phyloP scores from a whole-genome alignment of 2,797 vertebrate species.

The Margarornis squamiger region DNA sequence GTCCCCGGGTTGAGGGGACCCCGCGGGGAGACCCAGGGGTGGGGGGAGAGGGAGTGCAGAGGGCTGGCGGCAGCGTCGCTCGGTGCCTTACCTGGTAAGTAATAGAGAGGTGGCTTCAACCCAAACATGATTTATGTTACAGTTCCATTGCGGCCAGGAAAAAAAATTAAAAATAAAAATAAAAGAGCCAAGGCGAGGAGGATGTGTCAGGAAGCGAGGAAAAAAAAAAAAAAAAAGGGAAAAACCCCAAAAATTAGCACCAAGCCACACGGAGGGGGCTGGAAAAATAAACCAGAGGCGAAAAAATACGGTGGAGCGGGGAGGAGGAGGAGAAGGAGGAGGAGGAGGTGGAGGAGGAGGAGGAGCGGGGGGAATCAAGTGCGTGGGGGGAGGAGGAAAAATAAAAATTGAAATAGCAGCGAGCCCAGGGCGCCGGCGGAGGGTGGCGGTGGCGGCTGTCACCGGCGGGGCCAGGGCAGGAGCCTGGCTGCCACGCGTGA shows the following conservation, averaged over 20 bases:
- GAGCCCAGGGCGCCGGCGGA: conserved; percentile 18
- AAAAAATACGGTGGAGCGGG: conserved; percentile 47
- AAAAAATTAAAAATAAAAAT: conserved; percentile 1
- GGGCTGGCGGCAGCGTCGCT: neutral
- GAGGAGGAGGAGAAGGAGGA: neutral
- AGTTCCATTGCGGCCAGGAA: conserved; percentile 84
- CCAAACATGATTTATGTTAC: conserved; percentile 93
- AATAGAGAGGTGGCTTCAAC: conserved; percentile 96
- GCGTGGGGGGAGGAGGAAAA: conserved; percentile 44
- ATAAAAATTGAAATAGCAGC: conserved; percentile 36
- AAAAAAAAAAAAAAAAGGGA: neutral
- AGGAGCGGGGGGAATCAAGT: conserved; percentile 10
- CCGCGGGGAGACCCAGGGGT: neutral
- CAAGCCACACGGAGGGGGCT: conserved; percentile 35
- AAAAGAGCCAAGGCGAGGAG: conserved; percentile 44
- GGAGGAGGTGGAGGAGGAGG: neutral
- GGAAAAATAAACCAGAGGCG: conserved; percentile 72
- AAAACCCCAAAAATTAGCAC: neutral
- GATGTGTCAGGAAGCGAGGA: neutral
- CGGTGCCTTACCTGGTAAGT: conserved; percentile 91
- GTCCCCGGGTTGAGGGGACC: neutral
- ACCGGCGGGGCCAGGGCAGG: conserved; percentile 65
- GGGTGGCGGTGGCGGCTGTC: conserved; percentile 65
- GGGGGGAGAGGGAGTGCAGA: neutral
- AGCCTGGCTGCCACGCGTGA: conserved; percentile 6